Evolutionary conservation across 2,113 vertebrate genomes (phyloP).

Genomic region (Tiliqua scincoides): DNA sequence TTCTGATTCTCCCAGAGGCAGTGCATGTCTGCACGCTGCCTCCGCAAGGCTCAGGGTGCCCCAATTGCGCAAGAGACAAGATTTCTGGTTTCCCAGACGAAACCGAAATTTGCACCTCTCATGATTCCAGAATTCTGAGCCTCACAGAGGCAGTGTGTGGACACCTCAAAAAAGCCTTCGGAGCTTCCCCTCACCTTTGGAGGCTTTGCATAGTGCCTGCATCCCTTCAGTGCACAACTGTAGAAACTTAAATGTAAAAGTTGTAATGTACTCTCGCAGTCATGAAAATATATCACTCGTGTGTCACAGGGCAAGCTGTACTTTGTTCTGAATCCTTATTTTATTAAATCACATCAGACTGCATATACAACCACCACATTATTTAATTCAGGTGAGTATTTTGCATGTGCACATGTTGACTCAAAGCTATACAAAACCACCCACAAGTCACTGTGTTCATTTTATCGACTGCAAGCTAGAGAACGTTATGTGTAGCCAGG

Average conservation of each 20-base stretch:
- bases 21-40: too few species aligned
- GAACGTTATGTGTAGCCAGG: background rate
- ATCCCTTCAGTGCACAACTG: too few species aligned
- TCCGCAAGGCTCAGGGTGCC: too few species aligned
- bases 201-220: too few species aligned
- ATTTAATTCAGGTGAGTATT: conserved; percentile 23
- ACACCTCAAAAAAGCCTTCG: too few species aligned
- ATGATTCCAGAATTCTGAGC: too few species aligned
- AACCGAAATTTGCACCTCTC: too few species aligned
- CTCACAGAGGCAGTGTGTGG: too few species aligned
- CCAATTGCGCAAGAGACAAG: too few species aligned
- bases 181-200: too few species aligned
- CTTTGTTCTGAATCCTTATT: conserved; percentile 45
- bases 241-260: conserved; percentile 51
- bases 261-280: conserved; percentile 39
- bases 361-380: conserved; percentile 31
- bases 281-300: conserved; percentile 42
- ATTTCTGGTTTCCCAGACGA: too few species aligned
- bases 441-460: conserved; percentile 4
- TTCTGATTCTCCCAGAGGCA: too few species aligned
- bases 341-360: conserved; percentile 52
- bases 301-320: conserved; percentile 32
- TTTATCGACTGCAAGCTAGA: background rate
- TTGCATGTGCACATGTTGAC: conserved; percentile 25
- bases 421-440: conserved; percentile 3